Conservation (phyloP, 2,888 invertebrate species). For the Nomada flava region DNA sequence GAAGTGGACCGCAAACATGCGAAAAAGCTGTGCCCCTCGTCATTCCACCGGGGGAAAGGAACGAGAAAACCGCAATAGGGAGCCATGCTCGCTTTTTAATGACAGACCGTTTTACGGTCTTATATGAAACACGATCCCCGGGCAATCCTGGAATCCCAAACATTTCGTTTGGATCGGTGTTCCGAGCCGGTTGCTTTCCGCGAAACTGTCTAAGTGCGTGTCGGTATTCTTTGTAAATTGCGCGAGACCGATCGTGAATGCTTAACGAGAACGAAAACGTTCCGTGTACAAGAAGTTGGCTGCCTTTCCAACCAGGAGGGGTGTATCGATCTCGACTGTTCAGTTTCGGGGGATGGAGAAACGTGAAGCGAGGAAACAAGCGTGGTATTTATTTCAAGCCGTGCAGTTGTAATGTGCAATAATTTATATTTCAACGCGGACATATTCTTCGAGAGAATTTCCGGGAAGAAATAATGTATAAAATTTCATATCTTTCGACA, state of each 20-base stretch:
- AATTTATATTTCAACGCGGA: background rate
- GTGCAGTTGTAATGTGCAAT: background rate
- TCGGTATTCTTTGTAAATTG: conserved; percentile 31
- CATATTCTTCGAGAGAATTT: background rate
- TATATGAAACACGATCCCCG: conserved; percentile 72
- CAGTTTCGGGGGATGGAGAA: conserved; percentile 19
- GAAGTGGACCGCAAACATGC: conserved; percentile 61
- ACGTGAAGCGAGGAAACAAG: background rate
- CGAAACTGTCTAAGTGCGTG: conserved; percentile 52
- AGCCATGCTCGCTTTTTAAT: conserved; percentile 69
- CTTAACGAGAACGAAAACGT: conserved; percentile 44
- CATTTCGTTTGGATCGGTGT: conserved; percentile 60
- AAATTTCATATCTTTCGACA: no score
- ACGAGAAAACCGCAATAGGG: conserved; percentile 66
- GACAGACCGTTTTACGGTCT: conserved; percentile 73
- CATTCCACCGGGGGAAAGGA: conserved; percentile 35
- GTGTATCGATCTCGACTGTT: conserved; percentile 31
- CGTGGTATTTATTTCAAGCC: background rate
- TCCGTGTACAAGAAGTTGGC: conserved; percentile 44
- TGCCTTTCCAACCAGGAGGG: conserved; percentile 28
- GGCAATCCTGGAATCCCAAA: conserved; percentile 66
- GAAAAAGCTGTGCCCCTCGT: conserved; percentile 44
- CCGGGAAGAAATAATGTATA: no score
- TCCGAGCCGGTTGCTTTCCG: conserved; percentile 24
- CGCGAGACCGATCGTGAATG: conserved; percentile 49